These are phyloP conservation scores for Andrena chrysosceles DNA, from an alignment of 2,888 invertebrate species.

Conservation along the genomic window DNA sequence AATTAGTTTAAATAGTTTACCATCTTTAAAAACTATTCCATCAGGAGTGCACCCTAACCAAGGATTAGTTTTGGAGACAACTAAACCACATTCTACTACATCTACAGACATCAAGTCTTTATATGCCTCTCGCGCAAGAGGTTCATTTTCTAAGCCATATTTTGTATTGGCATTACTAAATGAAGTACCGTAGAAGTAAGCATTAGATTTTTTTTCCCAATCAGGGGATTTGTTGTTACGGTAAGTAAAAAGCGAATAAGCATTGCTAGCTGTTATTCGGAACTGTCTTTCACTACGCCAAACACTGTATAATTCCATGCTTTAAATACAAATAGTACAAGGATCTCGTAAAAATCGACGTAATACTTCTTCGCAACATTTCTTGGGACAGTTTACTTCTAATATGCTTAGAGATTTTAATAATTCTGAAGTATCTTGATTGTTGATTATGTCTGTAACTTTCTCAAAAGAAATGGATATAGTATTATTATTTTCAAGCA, in stretches of 20 bases:
- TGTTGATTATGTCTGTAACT: neutral
- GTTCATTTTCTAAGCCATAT: neutral
- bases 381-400: neutral
- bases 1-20: no score
- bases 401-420: neutral
- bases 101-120: neutral
- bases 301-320: neutral
- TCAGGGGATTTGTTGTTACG: neutral
- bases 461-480: no score
- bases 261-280: neutral
- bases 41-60: no score
- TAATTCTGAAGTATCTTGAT: neutral
- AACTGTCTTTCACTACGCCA: conserved; percentile 4
- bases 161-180: neutral
- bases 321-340: neutral
- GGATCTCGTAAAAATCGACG: neutral
- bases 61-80: no score
- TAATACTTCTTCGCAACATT: neutral
- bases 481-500: neutral
- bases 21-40: no score
- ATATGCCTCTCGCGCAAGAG: neutral
- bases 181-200: neutral
- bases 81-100: neutral
- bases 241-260: neutral
- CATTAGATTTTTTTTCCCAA: neutral